Conservation (phyloP, 2,113 vertebrate genomes). For the Emydura subglobosa region DNA sequence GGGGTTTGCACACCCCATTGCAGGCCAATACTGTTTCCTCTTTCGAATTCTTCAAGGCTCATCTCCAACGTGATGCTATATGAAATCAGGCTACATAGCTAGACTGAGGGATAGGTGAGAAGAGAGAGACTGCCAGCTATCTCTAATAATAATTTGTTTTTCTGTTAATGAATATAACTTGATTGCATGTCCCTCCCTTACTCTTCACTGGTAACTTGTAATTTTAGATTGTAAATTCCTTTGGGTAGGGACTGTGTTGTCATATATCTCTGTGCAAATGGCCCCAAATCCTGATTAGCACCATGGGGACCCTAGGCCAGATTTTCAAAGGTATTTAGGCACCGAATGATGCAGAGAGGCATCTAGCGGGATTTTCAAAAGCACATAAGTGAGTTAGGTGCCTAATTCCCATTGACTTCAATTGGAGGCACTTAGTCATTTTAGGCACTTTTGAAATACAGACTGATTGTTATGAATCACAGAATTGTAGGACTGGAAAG, state of each 20-base stretch:
- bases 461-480: too few relatives aligned
- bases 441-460: too few relatives aligned
- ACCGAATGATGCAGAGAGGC: neutral
- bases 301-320: neutral
- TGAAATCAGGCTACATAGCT: neutral
- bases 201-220: neutral
- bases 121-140: too few relatives aligned
- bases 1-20: too few relatives aligned
- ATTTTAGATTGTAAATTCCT: neutral
- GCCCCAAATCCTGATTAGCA: neutral
- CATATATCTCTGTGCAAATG: rapidly evolving
- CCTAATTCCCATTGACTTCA: neutral
- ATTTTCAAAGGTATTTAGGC: neutral
- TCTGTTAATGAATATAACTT: neutral
- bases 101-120: neutral
- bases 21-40: neutral
- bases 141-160: too few relatives aligned
- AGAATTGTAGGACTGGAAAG: too few relatives aligned
- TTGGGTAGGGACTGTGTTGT: rapidly evolving
- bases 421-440: neutral
- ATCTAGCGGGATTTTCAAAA: neutral
- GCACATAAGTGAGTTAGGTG: neutral
- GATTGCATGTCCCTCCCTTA: neutral
- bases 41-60: neutral
- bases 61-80: neutral